These are phyloP conservation scores for Corythoichthys intestinalis DNA, from an alignment of 2,113 vertebrate genomes.

Conservation along the genomic window DNA sequence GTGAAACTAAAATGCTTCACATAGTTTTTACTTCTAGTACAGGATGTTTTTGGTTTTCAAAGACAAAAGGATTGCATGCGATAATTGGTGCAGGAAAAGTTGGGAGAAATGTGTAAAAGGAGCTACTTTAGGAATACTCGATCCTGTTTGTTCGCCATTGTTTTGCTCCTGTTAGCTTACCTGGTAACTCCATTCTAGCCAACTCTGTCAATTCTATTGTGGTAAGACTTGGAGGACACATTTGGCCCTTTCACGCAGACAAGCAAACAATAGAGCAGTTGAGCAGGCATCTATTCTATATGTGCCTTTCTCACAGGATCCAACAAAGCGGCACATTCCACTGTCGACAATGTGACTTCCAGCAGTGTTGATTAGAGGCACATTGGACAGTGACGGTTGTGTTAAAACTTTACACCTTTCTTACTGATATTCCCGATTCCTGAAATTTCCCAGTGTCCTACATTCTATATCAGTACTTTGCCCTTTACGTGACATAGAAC, in stretches of 20 bases:
- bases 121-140: too few species aligned
- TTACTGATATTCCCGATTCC: not conserved
- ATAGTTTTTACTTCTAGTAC: not conserved
- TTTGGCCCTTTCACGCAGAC: not conserved
- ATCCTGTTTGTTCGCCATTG: too few species aligned
- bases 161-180: not conserved
- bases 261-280: not conserved
- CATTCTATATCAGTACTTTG: not conserved
- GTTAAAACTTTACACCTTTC: not conserved
- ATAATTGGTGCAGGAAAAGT: too few species aligned
- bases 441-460: not conserved
- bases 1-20: not conserved
- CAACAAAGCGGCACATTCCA: not conserved
- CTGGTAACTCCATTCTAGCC: not conserved
- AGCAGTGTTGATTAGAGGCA: not conserved
- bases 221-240: not conserved
- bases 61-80: too few species aligned
- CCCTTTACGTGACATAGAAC: too few species aligned
- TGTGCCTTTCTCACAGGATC: not conserved
- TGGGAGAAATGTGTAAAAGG: too few species aligned
- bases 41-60: too few species aligned
- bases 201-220: not conserved
- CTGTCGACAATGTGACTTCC: not conserved
- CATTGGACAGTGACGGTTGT: not conserved
- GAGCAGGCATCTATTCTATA: not conserved